Evolutionary conservation across 2,888 invertebrate species (phyloP), one percentile per base, ranked within the genome.

Genomic region (Drosophila cognata): DNA sequence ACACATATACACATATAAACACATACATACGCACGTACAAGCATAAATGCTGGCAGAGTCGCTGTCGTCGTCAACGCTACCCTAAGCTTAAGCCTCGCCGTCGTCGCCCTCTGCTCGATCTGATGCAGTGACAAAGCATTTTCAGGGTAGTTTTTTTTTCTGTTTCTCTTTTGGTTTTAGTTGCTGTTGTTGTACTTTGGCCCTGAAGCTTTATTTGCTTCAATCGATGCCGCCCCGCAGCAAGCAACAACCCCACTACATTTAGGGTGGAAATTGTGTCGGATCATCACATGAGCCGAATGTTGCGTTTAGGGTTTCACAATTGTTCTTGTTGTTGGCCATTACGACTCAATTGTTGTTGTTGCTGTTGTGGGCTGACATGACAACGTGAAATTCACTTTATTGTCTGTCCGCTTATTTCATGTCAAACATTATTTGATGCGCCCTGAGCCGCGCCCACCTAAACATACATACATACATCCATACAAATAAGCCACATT

Each of bases 191-290:
- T 72, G 75, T 77, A 70, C 72, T 77, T 77, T 81, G 89, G 77
- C 90, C 89, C 90, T 87, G 90, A 87, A 87, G 89, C 87, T 87
- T 82, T 86, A 79, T 86, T 90, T 86, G 89, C 75, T 77, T 79
- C 77, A 85, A 85, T 85, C 85, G 88, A 89, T 89, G 89, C 67
- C 74, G 76, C 64, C 74, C 77, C 70, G 72, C 69, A 28, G 31
- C n/a, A 70, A 69, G 52, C 46, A 46, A 46, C 79, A 64, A 79
- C 78, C 79, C 81, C 81, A 74, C 82, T 72, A 46, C 67, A 67
- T 74, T 82, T 74, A 59, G 88, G 84, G 84, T 87, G 89, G 79
- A 84, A 89, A 82, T 87, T 81, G 77, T 87, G 74, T 69, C 82
- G 77, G 82, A 77, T 84, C 85, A 89, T 72, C 88, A 52, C 63